A percentile compares a stretch with the other conserved stretches of the same genome.
phyloP scores from a whole-genome alignment of 2,888 invertebrate species.

The Pherbina coryleti region DNA sequence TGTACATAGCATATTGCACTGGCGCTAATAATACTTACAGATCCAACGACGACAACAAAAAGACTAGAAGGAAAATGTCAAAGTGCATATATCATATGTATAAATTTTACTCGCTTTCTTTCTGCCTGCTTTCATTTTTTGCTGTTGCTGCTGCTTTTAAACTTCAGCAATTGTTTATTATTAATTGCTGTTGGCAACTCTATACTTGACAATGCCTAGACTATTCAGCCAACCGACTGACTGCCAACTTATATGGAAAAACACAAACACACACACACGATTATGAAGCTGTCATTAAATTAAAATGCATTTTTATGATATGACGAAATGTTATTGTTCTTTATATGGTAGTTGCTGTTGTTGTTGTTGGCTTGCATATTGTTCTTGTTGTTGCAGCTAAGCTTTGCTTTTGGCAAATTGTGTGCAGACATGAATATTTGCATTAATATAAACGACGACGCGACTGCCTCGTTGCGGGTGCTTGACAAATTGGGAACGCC shows the following conservation, averaged over 20 bases:
- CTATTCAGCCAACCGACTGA: not conserved
- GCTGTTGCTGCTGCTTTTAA: not conserved
- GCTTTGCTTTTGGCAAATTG: slow-evolving; percentile 44
- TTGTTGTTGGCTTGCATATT: not conserved
- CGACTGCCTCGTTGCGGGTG: slow-evolving; percentile 5
- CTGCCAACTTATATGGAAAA: not conserved
- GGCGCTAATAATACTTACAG: slow-evolving; percentile 4
- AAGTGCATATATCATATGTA: slow-evolving; percentile 19
- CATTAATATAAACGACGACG: slow-evolving; percentile 33
- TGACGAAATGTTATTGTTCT: slow-evolving; percentile 46
- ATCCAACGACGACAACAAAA: not conserved
- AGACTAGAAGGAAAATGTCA: slow-evolving; percentile 6
- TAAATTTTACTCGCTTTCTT: not conserved
- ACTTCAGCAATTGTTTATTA: not conserved
- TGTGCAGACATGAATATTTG: slow-evolving; percentile 47
- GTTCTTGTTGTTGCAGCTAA: not conserved
- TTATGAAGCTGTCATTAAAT: slow-evolving; percentile 38
- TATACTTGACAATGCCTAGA: not conserved
- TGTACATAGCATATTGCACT: not conserved
- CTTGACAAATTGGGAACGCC: slow-evolving; percentile 23
- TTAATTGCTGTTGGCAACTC: slow-evolving; percentile 28
- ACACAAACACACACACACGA: not conserved
- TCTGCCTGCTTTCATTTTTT: not conserved
- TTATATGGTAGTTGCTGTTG: not conserved
- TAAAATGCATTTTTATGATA: slow-evolving; percentile 50